Conservation (phyloP, 2,888 invertebrate genomes). For the Trichopria drosophilae region DNA sequence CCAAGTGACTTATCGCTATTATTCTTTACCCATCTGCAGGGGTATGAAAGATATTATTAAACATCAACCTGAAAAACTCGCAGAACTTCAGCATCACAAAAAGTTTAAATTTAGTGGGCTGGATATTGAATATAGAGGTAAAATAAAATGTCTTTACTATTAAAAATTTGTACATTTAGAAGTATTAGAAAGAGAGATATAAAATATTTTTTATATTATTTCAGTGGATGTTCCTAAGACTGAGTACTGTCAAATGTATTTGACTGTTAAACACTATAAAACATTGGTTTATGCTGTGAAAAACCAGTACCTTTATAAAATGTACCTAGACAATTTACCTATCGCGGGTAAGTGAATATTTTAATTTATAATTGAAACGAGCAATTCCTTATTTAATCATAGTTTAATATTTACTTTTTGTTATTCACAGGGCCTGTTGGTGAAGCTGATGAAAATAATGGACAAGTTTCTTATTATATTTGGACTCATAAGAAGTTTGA, state of each 20-base stretch:
- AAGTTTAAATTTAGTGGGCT: slow-evolving; percentile 97
- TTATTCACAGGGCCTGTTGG: slow-evolving; percentile 79
- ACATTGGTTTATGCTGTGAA: slow-evolving; percentile 97
- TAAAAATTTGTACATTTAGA: slow-evolving; percentile 7
- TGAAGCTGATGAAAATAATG: slow-evolving; percentile 78
- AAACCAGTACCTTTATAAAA: slow-evolving; percentile 99
- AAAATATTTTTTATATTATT: slow-evolving; percentile 39
- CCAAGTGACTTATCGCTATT: slow-evolving; percentile 98
- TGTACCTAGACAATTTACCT: slow-evolving; percentile 98
- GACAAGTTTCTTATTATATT: slow-evolving; percentile 74
- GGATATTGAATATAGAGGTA: slow-evolving; percentile 87
- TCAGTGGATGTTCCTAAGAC: slow-evolving; percentile 69
- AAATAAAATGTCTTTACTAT: too few species aligned
- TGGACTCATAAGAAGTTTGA: slow-evolving; percentile 99
- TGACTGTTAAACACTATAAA: slow-evolving; percentile 84
- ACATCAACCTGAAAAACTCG: slow-evolving; percentile 98
- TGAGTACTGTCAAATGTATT: slow-evolving; percentile 78
- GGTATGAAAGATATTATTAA: slow-evolving; percentile 89
- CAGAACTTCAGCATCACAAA: slow-evolving; percentile 96
- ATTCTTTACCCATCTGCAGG: slow-evolving; percentile 94
- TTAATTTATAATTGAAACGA: slow-evolving; percentile 1
- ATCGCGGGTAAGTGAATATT: slow-evolving; percentile 79
- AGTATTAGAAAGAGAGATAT: too few species aligned
- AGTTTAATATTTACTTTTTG: neutral
- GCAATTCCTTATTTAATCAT: slow-evolving; percentile 4